Base-by-base conservation (phyloP, 2,113 vertebrate genomes). In the Prolemur simus region DNA sequence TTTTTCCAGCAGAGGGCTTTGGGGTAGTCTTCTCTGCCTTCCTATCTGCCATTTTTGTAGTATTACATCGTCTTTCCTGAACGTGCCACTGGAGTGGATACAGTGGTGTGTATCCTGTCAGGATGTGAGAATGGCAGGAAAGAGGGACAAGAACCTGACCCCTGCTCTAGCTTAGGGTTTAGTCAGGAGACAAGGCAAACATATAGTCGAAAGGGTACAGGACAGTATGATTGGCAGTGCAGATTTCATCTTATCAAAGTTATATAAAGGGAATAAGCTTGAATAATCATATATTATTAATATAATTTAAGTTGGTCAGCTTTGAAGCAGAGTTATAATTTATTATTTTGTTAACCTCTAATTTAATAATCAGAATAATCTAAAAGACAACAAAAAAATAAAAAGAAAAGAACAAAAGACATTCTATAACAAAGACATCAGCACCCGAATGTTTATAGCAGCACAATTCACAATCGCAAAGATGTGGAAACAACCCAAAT, bases 331-430 rank as follows among this genome's bases (percentile, higher is more conserved):
- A 85, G n/a, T 90, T 84, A 45, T 80, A n/a, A 91, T 85, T 90
- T 95, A 69, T 91, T 88, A 58, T 82, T 63, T 89, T 93, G 13
- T 91, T 93, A 73, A 56, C 56, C 23, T 78, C n/a, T 83, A 68
- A 27, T 45, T 96, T 83, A 90, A 71, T 71, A 81, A 76, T 90
- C 20, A 91, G 45, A 82, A 66, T 77, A 85, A n/a, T 49, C 2
- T 58, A 42, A 85, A 93, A 88, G 52, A 93, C 68, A 95, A 56
- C 32, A 42, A 23, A 32, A 71, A 71, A 21, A 10, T 63, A 27
- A 56, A 66, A 56, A 37, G 9, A 60, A 63, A 12, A 42, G 42
- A 42, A 42, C 42, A 42, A 42, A 42, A 42, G 42, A 42, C 42
- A 42, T 42, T 42, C 42, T 42, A 42, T 42, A 42, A 42, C 42